Percentiles rank a stretch among this genome's conserved stretches.
These are phyloP conservation scores for Gobio gobio DNA, from an alignment of 2,113 vertebrate species.

Conservation along the genomic window DNA sequence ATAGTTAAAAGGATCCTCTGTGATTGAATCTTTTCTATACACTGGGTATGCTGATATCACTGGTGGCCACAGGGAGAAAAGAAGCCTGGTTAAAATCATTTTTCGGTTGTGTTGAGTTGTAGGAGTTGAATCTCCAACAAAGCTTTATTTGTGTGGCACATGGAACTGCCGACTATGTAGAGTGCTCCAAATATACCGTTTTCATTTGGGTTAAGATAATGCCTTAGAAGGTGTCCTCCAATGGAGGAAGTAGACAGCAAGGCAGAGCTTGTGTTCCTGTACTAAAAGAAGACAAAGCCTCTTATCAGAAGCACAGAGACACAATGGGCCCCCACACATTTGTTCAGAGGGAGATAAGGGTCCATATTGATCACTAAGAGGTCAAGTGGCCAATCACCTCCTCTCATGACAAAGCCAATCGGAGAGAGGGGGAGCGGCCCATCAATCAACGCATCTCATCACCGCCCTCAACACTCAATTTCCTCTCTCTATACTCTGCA, in stretches of 20 bases:
- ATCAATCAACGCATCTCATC: conserved; percentile 43
- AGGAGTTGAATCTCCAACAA: not conserved
- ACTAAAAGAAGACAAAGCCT: conserved; percentile 36
- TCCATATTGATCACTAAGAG: conserved; percentile 32
- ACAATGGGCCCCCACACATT: conserved; percentile 25
- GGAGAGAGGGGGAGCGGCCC: conserved; percentile 34
- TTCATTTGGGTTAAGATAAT: not conserved
- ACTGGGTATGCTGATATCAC: not conserved
- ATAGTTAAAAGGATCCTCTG: not conserved
- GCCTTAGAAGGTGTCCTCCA: not conserved
- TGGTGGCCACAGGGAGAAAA: not conserved
- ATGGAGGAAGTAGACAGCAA: not conserved
- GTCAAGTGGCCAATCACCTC: conserved; percentile 51
- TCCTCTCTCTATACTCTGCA: conserved; percentile 20
- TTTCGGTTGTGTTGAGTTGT: too few species aligned
- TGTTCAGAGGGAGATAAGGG: conserved; percentile 26
- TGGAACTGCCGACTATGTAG: not conserved
- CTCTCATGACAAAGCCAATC: conserved; percentile 30
- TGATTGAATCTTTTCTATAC: not conserved
- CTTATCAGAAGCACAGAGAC: conserved; percentile 22
- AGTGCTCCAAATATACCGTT: not conserved
- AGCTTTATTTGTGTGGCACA: not conserved
- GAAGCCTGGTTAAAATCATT: not conserved
- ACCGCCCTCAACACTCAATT: conserved; percentile 34
- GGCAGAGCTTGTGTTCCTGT: not conserved